Evolutionary conservation across 2,113 vertebrate genomes (phyloP).

Genomic region (Orientallactaga bullata): DNA sequence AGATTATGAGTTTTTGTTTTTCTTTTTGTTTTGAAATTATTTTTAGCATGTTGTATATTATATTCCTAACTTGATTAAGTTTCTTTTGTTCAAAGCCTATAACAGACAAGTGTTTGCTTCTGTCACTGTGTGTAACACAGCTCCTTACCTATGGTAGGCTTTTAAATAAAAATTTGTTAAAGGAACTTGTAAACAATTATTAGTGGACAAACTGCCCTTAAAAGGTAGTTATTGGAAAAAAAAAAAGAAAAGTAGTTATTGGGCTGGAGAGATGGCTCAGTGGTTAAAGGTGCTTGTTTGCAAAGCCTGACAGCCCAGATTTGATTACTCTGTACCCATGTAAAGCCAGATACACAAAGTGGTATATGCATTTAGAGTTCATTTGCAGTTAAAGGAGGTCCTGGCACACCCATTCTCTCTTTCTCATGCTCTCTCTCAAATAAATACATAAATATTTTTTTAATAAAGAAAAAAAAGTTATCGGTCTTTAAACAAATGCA

Average conservation of each 20-base stretch:
- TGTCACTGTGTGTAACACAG: neutral
- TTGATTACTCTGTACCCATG: no score
- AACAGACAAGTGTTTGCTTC: neutral
- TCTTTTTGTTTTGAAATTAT: slow-evolving; percentile 47
- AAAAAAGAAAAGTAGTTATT: slow-evolving; percentile 12
- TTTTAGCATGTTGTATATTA: neutral
- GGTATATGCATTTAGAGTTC: no score
- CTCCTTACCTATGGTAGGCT: neutral
- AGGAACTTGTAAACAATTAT: slow-evolving; percentile 51
- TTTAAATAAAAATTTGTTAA: slow-evolving; percentile 35
- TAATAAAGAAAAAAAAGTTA: neutral
- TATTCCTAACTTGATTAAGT: neutral
- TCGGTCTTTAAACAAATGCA: slow-evolving; percentile 58
- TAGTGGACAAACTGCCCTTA: slow-evolving; percentile 26
- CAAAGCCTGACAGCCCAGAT: no score
- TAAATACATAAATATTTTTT: no score
- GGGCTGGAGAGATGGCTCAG: no score
- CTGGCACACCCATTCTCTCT: no score
- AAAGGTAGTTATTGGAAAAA: slow-evolving; percentile 3
- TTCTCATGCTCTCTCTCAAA: no score
- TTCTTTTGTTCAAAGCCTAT: slow-evolving; percentile 22
- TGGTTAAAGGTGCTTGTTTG: no score
- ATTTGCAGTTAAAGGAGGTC: no score
- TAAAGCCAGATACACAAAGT: no score
- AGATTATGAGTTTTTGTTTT: neutral